phyloP scores from a whole-genome alignment of 2,113 vertebrate species.

The Salvelinus alpinus region DNA sequence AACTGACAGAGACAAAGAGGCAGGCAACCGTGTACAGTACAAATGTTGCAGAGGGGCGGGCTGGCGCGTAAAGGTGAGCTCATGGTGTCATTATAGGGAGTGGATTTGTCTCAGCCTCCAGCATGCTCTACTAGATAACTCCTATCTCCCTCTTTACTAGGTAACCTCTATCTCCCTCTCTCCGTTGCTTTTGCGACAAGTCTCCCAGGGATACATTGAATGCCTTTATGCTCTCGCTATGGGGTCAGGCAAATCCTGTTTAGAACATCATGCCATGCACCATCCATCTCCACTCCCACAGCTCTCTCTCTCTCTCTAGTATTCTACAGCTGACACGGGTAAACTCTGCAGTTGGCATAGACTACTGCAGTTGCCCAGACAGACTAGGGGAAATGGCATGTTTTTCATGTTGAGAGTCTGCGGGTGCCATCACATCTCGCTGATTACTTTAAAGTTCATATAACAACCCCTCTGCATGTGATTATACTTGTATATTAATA shows the following conservation, averaged over 20 bases:
- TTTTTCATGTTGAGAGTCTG: no score
- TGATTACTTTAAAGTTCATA: no score
- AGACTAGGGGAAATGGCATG: no score
- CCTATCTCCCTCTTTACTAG: not conserved
- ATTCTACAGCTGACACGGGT: no score
- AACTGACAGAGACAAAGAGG: not conserved
- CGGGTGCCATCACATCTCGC: no score
- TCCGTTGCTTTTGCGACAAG: not conserved
- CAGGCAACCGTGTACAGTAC: not conserved
- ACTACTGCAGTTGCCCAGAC: no score
- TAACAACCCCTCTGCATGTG: no score
- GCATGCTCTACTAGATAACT: not conserved
- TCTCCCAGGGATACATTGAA: not conserved
- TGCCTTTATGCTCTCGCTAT: not conserved
- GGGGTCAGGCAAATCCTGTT: not conserved
- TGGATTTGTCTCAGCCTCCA: not conserved
- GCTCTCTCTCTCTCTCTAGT: not conserved
- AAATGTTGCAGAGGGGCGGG: conserved; percentile 8
- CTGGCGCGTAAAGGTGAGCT: conserved; percentile 6
- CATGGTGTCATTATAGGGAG: not conserved
- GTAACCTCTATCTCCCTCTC: not conserved
- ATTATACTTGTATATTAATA: no score
- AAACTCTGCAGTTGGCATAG: no score
- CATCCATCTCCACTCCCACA: not conserved
- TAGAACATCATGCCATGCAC: not conserved